phyloP scores from a whole-genome alignment of 2,888 invertebrate species.

The Deilephila elpenor region DNA sequence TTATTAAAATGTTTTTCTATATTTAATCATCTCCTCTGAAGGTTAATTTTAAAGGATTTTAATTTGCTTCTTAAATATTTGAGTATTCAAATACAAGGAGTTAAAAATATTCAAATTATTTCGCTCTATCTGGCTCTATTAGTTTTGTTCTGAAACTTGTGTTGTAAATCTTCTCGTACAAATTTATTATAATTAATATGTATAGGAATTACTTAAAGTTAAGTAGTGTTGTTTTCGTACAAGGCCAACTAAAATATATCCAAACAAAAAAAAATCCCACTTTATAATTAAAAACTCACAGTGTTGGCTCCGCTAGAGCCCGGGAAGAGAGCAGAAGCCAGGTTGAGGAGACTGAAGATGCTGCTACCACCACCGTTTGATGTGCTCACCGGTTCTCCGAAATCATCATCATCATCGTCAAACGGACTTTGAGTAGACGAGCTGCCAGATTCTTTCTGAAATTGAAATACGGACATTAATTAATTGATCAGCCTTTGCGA shows the following conservation, averaged over 20 bases:
- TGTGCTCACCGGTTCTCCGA: slow-evolving; percentile 46
- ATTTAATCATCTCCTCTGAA: no score
- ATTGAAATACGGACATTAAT: background rate
- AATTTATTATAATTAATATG: no score
- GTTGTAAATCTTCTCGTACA: no score
- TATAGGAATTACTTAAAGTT: no score
- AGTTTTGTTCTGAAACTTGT: no score
- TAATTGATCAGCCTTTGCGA: background rate
- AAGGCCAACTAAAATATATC: background rate
- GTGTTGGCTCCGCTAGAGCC: slow-evolving; percentile 55
- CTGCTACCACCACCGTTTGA: slow-evolving; percentile 64
- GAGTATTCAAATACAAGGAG: no score
- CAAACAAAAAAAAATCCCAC: background rate
- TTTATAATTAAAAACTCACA: slow-evolving; percentile 48
- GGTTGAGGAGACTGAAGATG: slow-evolving; percentile 66
- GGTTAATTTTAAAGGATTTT: no score
- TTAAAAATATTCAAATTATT: no score
- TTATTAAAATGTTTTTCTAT: no score
- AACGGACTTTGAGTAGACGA: slow-evolving; percentile 19
- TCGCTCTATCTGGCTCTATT: no score
- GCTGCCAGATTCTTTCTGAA: background rate
- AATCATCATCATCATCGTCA: slow-evolving; percentile 57
- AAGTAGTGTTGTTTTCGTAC: no score
- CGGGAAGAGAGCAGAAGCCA: slow-evolving; percentile 65
- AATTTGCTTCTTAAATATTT: no score